These are phyloP conservation scores for Platycheirus albimanus DNA, from an alignment of 2,888 invertebrate genomes.

Conservation along the genomic window DNA sequence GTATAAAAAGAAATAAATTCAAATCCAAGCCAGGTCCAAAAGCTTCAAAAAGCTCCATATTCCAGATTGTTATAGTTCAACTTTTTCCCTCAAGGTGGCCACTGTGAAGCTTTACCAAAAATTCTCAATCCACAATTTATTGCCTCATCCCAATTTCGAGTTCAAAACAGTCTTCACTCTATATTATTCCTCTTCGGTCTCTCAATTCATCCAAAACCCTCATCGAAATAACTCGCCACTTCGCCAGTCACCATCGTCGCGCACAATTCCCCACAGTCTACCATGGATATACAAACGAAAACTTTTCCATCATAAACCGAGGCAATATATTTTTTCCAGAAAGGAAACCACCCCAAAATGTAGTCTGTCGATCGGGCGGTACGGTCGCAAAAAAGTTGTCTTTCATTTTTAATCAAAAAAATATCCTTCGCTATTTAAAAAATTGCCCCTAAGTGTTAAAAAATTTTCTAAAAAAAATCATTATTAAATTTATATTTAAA, in stretches of 20 bases:
- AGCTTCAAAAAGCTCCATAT: too few relatives aligned
- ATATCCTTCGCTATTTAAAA: background rate
- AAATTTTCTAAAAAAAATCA: background rate
- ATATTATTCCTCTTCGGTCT: conserved; percentile 11
- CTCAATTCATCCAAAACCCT: too few relatives aligned
- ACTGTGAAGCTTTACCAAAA: too few relatives aligned
- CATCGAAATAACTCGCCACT: background rate
- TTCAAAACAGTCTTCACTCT: background rate
- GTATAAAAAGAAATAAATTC: too few relatives aligned
- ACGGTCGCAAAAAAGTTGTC: conserved; percentile 79
- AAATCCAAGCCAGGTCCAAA: too few relatives aligned
- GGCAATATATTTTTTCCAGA: conserved; percentile 70
- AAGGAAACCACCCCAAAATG: conserved; percentile 81
- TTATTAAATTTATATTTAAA: conserved; percentile 9
- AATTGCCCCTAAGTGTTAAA: background rate
- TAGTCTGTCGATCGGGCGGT: conserved; percentile 81
- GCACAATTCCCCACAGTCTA: conserved; percentile 59
- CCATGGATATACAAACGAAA: conserved; percentile 72
- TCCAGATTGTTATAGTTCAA: too few relatives aligned
- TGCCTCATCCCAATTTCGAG: too few relatives aligned
- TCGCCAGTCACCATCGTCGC: background rate
- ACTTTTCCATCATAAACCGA: conserved; percentile 40
- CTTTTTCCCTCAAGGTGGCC: too few relatives aligned
- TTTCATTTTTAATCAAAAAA: conserved; percentile 1
- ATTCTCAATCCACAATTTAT: too few relatives aligned